Evolutionary conservation across 2,797 vertebrate genomes (phyloP).

Genomic region (Esox lucius): DNA sequence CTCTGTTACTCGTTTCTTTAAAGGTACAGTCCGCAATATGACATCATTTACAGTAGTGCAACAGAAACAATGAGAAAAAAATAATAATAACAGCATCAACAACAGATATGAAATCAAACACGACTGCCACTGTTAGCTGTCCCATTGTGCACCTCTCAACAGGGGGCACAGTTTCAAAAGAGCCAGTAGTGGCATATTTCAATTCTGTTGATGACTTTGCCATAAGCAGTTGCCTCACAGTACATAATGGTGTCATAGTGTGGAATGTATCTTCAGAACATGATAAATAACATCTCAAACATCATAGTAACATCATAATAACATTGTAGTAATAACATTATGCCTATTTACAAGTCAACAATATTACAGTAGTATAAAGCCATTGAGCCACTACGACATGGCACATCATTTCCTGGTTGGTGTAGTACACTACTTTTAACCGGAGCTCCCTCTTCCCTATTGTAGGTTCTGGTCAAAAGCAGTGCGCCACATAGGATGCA

Average conservation of each 20-base stretch:
- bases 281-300: conserved; percentile 91
- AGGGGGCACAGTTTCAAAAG: background rate
- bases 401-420: conserved; percentile 28
- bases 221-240: background rate
- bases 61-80: background rate
- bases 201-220: background rate
- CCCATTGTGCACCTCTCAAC: background rate
- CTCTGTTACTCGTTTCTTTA: conserved; percentile 60
- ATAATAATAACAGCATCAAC: background rate
- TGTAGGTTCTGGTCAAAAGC: conserved; percentile 45
- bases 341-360: conserved; percentile 86
- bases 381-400: conserved; percentile 35
- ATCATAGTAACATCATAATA: conserved; percentile 42
- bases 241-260: background rate
- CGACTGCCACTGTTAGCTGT: too few species aligned
- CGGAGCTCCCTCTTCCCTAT: background rate
- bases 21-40: background rate
- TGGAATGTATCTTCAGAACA: conserved; percentile 69
- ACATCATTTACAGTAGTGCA: background rate
- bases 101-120: background rate
- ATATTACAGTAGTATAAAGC: conserved; percentile 70
- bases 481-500: conserved; percentile 48
- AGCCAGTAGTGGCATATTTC: background rate
- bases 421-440: background rate
- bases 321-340: conserved; percentile 15